Base-by-base conservation (phyloP, 2,113 vertebrate genomes). In the Mesitornis unicolor region DNA sequence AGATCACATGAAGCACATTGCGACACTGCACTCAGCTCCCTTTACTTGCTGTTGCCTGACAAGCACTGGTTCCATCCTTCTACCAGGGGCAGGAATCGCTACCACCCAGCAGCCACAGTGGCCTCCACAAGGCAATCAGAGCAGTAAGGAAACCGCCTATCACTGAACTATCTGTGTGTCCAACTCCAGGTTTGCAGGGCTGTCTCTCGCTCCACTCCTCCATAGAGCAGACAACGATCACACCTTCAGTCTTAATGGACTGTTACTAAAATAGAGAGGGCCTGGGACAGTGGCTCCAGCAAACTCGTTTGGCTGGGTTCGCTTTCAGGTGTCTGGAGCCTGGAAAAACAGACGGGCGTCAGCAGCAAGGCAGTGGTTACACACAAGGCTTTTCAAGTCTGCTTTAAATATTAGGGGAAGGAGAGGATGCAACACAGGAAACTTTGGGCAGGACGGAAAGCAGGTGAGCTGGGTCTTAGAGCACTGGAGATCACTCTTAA, bases 231-330 rank as follows among this genome's bases (percentile, higher is more conserved):
- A 57, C 80, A 74, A 25, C 0, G n/a, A 91, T 64, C 82, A 47
- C 24, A 35, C 70, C 42, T 47, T 74, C 60, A 78, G 60, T 67
- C 51, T 64, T 95, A 91, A 95, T 91, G 77, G 38, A 63, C 43
- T 92, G 84, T 64, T 91, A 60, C 94, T 90, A 90, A 95, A 96
- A 78, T 25, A 87, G 75, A 64, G 61, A 79, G 16, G 67, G 40
- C 69, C 56, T 18, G 47, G 68, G 60, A 89, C 76, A 90, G 59
- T 2, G 43, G 69, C 57, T 71, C 84, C 77, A 71, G 73, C 86
- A 89, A 95, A 87, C 94, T 1, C 54, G 86, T 96, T 64, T 84
- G 51, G 56, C 84, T 64, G 60, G 94, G 89, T 92, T 94, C 93
- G 81, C 76, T 63, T 90, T 77, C 91, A 90, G 94, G 83, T 93